phyloP scores from a whole-genome alignment of 2,888 invertebrate species.

The Cheilosia soror region DNA sequence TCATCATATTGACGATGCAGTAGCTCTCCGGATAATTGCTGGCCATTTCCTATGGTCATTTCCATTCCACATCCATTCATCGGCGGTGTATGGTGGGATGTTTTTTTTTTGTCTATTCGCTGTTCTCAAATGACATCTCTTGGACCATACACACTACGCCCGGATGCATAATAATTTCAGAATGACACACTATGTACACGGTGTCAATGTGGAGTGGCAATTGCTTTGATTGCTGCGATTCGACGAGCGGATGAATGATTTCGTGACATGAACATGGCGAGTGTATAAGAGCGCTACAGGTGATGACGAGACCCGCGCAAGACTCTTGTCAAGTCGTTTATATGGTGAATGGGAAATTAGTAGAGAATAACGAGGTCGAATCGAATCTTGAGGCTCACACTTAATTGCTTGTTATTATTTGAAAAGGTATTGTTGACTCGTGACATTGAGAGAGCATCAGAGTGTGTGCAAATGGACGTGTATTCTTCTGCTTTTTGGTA shows the following conservation, averaged over 20 bases:
- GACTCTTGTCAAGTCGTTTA: slow-evolving; percentile 51
- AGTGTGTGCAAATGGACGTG: slow-evolving; percentile 10
- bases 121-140: slow-evolving; percentile 44
- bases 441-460: slow-evolving; percentile 53
- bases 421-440: slow-evolving; percentile 49
- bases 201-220: slow-evolving; percentile 64
- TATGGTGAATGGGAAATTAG: slow-evolving; percentile 22
- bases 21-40: slow-evolving; percentile 52
- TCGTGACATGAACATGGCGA: slow-evolving; percentile 64
- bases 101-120: slow-evolving; percentile 30
- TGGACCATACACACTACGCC: slow-evolving; percentile 16
- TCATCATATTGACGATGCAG: slow-evolving; percentile 55
- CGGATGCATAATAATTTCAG: slow-evolving; percentile 43
- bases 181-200: slow-evolving; percentile 42
- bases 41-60: slow-evolving; percentile 59
- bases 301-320: slow-evolving; percentile 32
- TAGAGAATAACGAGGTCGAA: slow-evolving; percentile 52
- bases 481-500: slow-evolving; percentile 40
- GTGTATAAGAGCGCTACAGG: slow-evolving; percentile 29
- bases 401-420: slow-evolving; percentile 67
- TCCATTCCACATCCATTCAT: slow-evolving; percentile 35
- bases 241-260: slow-evolving; percentile 53
- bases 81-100: neutral
- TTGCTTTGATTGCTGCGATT: slow-evolving; percentile 55
- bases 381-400: slow-evolving; percentile 51